Conservation (phyloP, 1,140 invertebrate species). For the Teleopsis dalmanni region DNA sequence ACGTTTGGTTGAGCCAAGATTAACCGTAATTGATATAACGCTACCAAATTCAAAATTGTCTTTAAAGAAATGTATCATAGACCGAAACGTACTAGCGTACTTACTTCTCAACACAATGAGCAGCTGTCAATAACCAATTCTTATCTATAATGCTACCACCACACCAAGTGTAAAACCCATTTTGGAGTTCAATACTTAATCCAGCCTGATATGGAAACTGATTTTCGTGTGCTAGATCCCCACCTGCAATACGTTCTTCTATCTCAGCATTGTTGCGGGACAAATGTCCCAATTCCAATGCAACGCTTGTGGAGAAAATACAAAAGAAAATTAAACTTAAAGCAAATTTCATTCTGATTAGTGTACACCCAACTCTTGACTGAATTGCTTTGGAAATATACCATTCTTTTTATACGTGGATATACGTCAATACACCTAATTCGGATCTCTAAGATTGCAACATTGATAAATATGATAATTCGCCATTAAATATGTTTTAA, state of each 20-base stretch:
- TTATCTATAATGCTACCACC: conserved; percentile 50
- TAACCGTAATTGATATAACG: not conserved
- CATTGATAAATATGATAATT: too few relatives aligned
- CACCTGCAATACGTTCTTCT: conserved; percentile 9
- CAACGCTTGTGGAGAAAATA: conserved; percentile 5
- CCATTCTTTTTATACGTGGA: not conserved
- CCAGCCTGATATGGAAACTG: conserved; percentile 46
- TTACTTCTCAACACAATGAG: conserved; percentile 45
- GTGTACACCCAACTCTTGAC: not conserved
- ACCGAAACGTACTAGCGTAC: not conserved
- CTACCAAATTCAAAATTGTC: not conserved
- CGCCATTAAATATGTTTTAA: too few relatives aligned
- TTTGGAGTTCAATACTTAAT: conserved; percentile 25
- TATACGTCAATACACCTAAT: not conserved
- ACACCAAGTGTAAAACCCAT: conserved; percentile 40
- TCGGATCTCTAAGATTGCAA: too few relatives aligned
- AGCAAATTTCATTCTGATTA: not conserved
- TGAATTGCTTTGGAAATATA: not conserved
- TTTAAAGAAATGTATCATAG: not conserved
- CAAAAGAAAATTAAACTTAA: conserved; percentile 7
- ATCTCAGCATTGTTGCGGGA: not conserved
- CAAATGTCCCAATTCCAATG: not conserved
- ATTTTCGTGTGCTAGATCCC: conserved; percentile 15
- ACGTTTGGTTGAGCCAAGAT: not conserved
- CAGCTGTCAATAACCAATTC: conserved; percentile 50